Evolutionary conservation across 2,888 invertebrate species (phyloP), one percentile per base, ranked within the genome.

Genomic region (Tricholauxania praeusta): DNA sequence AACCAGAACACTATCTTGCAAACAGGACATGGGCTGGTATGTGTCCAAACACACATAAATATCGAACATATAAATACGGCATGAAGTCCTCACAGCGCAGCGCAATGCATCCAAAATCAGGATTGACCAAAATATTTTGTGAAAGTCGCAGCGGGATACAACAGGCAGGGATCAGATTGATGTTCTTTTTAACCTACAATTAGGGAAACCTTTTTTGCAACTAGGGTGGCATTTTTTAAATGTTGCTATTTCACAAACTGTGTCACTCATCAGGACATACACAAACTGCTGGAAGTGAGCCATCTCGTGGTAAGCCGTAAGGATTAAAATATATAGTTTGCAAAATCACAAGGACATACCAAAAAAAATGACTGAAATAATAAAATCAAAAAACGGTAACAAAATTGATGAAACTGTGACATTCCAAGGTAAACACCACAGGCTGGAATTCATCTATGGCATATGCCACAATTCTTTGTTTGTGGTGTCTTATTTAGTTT

Each of bases 71-170:
- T 65, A 57, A 59, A 71, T 48, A 65, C 57, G 32, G 32, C 53
- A 32, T 17, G 66, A 75, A 74, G 10, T 39, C 39, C 39, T 39
- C 39, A 39, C 64, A 75, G 64, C 64, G 80, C 82, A 79, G 80
- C 80, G 81, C 80, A 80, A 80, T 77, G 81, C 71, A 72, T 57
- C 65, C 82, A 80, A 83, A 59, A 55, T 65, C 57, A 22, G 55
- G 65, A 83, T 82, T 83, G 82, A 85, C 84, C 84, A 85, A 85
- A 84, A 85, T 85, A 85, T 84, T 85, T 84, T 85, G 85, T 84
- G 84, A 84, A 84, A 84, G 85, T 85, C 84, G 28, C 84, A 83
- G 84, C 86, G 66, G 82, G 83, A 19, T 74, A 15, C 64, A 55
- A 51, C 64, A 68, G 12, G 57, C 60, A 57, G 72, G 69, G 59